Percentiles rank a stretch among this genome's conserved stretches.
Conservation (phyloP, 2,888 invertebrate species). For the Troides oblongomaculatus region DNA sequence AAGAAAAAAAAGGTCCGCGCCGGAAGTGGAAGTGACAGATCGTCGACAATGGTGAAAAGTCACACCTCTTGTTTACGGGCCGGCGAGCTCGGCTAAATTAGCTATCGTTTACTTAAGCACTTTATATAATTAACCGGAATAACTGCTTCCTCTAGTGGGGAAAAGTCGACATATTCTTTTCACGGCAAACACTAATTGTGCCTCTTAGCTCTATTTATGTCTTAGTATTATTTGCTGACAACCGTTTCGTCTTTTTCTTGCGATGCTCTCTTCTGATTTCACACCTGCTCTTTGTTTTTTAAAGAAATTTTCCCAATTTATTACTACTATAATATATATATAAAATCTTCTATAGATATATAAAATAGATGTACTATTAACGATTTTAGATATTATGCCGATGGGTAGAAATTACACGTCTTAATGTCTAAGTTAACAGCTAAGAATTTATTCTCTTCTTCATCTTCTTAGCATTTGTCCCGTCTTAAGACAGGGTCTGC, state of each 20-base stretch:
- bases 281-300: not conserved
- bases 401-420: too few species aligned
- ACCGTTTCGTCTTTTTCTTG: conserved; percentile 21
- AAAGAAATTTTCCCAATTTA: not conserved
- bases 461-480: too few species aligned
- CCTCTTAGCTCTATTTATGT: conserved; percentile 40
- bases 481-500: too few species aligned
- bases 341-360: too few species aligned
- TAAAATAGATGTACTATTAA: too few species aligned
- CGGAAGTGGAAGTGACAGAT: conserved; percentile 79
- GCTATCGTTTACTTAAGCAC: conserved; percentile 79
- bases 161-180: conserved; percentile 57
- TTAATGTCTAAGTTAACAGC: too few species aligned
- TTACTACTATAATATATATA: not conserved
- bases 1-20: conserved; percentile 53
- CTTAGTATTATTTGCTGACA: conserved; percentile 33
- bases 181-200: conserved; percentile 59
- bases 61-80: conserved; percentile 78
- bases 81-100: conserved; percentile 66
- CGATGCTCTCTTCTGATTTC: not conserved
- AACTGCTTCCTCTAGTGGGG: conserved; percentile 67
- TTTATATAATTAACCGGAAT: conserved; percentile 76
- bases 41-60: conserved; percentile 76
- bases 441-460: too few species aligned
- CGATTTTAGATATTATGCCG: too few species aligned